These are phyloP conservation scores for Bruchidius siliquastri DNA, from an alignment of 2,888 invertebrate genomes.

Conservation along the genomic window DNA sequence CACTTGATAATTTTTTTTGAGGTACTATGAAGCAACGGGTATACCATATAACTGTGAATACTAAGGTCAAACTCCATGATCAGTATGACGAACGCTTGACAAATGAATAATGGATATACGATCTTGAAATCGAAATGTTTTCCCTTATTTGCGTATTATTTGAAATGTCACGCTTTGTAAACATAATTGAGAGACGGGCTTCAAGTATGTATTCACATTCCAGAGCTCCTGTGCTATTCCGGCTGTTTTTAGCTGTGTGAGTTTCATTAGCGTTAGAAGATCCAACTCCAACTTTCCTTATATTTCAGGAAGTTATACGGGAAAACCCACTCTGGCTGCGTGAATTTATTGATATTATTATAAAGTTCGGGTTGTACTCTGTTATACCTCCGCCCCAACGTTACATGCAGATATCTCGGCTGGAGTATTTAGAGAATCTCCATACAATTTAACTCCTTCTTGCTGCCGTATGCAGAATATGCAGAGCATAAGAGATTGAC, in stretches of 20 bases:
- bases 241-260: not conserved
- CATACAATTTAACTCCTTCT: not conserved
- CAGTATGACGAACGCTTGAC: no score
- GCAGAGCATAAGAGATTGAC: not conserved
- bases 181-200: no score
- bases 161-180: no score
- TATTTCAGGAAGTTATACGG: not conserved
- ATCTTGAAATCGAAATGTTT: no score
- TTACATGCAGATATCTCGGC: not conserved
- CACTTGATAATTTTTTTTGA: no score
- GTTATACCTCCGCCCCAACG: not conserved
- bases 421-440: not conserved
- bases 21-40: no score
- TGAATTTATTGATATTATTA: not conserved
- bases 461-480: not conserved
- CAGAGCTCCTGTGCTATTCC: not conserved
- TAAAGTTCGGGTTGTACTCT: not conserved
- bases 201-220: not conserved
- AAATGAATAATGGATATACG: no score
- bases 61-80: no score
- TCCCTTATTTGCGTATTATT: no score
- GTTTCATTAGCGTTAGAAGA: not conserved
- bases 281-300: not conserved
- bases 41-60: no score
- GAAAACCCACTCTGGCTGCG: not conserved